Conservation (phyloP, 2,797 vertebrate species). For the Phyllotis vaccarum region DNA sequence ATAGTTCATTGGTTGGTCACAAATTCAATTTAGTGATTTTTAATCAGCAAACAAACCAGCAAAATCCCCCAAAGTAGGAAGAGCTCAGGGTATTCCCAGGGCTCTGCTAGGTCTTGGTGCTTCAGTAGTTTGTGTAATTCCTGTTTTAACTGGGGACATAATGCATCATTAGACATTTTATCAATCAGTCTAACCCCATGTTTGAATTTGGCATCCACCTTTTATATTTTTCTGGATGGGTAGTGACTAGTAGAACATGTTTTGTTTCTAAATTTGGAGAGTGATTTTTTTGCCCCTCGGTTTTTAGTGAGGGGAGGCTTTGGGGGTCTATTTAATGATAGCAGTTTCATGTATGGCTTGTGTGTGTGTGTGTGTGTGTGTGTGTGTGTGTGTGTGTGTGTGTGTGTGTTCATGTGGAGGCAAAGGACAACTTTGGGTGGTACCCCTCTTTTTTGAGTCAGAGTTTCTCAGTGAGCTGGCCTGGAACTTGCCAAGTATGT, state of each 20-base stretch:
- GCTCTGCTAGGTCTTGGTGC: background rate
- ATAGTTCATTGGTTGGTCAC: conserved; percentile 8
- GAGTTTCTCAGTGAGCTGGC: background rate
- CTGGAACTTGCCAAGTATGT: background rate
- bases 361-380: background rate
- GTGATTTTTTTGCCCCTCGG: background rate
- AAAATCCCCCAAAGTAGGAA: background rate
- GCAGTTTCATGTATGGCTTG: background rate
- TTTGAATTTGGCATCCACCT: background rate
- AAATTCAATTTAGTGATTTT: conserved; percentile 48
- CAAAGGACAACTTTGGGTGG: background rate
- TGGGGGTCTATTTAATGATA: background rate
- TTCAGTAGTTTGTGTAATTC: background rate
- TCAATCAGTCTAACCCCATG: background rate
- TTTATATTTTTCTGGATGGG: conserved; percentile 35
- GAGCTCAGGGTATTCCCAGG: background rate
- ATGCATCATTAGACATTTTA: conserved; percentile 1
- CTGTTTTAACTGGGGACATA: background rate
- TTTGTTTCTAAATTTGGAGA: background rate
- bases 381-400: too few species aligned
- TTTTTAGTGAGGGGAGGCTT: background rate
- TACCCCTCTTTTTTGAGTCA: background rate
- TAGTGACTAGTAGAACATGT: background rate
- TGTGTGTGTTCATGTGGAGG: background rate
- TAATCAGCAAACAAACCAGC: conserved; percentile 1